Conservation (phyloP, 2,888 invertebrate genomes). For the Steromphala cineraria region DNA sequence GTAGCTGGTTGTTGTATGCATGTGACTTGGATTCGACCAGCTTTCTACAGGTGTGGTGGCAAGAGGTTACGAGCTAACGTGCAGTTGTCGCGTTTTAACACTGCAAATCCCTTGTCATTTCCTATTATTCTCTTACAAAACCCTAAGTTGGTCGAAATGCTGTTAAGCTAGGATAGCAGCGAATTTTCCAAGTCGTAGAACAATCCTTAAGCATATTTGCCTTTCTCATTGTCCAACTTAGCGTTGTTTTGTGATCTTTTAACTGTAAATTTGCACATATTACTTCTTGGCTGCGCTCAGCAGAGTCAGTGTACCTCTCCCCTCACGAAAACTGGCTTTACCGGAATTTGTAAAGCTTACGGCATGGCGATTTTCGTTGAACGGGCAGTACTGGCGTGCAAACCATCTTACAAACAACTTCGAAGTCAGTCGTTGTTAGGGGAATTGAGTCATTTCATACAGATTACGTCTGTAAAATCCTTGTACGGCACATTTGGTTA, state of each 20-base stretch:
- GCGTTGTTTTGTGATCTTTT: conserved; percentile 30
- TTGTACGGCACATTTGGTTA: conserved; percentile 28
- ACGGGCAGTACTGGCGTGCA: conserved; percentile 12
- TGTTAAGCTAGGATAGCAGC: conserved; percentile 20
- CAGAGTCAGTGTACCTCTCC: conserved; percentile 12
- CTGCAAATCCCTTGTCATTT: conserved; percentile 12
- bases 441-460: conserved; percentile 29
- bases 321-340: conserved; percentile 22
- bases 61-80: not conserved
- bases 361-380: conserved; percentile 18
- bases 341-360: conserved; percentile 26
- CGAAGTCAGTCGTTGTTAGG: conserved; percentile 21
- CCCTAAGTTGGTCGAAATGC: conserved; percentile 19
- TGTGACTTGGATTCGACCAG: not conserved
- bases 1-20: conserved; percentile 13
- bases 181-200: conserved; percentile 25
- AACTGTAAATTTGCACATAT: conserved; percentile 33
- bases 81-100: conserved; percentile 9
- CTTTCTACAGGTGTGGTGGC: conserved; percentile 12
- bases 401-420: conserved; percentile 24
- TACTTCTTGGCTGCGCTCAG: conserved; percentile 10
- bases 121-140: conserved; percentile 13
- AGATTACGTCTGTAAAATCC: conserved; percentile 27
- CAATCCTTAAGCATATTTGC: conserved; percentile 22
- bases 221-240: conserved; percentile 33